These are phyloP conservation scores for Heterodera schachtii DNA, from an alignment of 1,140 invertebrate species.

Conservation along the genomic window DNA sequence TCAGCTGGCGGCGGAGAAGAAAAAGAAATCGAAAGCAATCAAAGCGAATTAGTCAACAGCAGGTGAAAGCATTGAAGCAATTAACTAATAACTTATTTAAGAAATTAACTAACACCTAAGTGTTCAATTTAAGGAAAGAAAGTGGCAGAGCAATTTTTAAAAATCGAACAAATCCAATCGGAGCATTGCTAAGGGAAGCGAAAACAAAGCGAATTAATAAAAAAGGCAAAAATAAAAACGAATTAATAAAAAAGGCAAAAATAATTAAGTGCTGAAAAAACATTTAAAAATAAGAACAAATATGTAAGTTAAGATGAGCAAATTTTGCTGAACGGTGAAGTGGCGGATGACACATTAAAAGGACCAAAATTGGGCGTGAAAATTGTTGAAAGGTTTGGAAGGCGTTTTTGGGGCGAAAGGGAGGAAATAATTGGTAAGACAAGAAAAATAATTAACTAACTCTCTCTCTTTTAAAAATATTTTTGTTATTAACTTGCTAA, in stretches of 20 bases:
- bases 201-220: neutral
- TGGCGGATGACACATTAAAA: neutral
- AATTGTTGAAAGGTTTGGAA: neutral
- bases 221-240: neutral
- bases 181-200: neutral
- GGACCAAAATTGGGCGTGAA: neutral
- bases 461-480: too few species aligned
- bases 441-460: neutral
- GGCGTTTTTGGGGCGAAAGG: neutral
- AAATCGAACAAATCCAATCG: neutral
- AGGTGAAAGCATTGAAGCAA: too few species aligned
- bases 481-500: too few species aligned
- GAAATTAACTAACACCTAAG: too few species aligned
- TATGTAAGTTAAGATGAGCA: neutral
- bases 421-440: slow-evolving; percentile 13
- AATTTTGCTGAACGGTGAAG: neutral
- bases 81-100: neutral
- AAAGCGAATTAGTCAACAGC: too few species aligned
- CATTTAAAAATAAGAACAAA: neutral
- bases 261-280: neutral
- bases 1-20: too few species aligned
- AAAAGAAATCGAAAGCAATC: too few species aligned
- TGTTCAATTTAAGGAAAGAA: neutral
- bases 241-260: neutral
- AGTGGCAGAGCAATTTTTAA: neutral